Conservation (phyloP, 2,113 vertebrate genomes). For the Pterocles burchelli region DNA sequence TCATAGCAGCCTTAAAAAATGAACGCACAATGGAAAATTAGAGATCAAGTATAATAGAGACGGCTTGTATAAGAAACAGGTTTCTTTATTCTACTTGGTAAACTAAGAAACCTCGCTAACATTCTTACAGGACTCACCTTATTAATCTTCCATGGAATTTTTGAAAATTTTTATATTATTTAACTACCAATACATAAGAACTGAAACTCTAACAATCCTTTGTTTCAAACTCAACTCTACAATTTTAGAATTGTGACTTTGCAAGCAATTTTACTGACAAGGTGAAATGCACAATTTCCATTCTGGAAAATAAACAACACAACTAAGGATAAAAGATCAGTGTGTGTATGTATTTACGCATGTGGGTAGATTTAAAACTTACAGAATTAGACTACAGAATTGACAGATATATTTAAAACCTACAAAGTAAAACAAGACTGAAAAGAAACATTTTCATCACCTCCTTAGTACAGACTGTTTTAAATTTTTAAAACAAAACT, state of each 20-base stretch:
- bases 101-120: neutral
- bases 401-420: neutral
- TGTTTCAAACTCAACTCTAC: neutral
- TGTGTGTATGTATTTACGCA: rapidly evolving
- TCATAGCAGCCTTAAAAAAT: neutral
- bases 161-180: neutral
- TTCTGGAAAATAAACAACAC: neutral
- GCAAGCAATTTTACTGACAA: neutral
- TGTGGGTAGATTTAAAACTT: neutral
- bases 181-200: neutral
- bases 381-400: neutral
- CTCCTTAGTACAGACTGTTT: neutral
- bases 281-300: neutral
- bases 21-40: neutral
- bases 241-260: neutral
- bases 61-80: neutral
- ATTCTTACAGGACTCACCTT: neutral
- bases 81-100: neutral
- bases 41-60: neutral
- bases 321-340: neutral
- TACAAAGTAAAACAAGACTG: neutral
- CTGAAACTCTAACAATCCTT: neutral
- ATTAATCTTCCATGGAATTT: neutral
- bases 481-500: neutral
- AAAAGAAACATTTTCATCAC: neutral